Evolutionary conservation across 2,888 invertebrate species (phyloP), one percentile per base, ranked within the genome.

Genomic region (Eledona agricola): DNA sequence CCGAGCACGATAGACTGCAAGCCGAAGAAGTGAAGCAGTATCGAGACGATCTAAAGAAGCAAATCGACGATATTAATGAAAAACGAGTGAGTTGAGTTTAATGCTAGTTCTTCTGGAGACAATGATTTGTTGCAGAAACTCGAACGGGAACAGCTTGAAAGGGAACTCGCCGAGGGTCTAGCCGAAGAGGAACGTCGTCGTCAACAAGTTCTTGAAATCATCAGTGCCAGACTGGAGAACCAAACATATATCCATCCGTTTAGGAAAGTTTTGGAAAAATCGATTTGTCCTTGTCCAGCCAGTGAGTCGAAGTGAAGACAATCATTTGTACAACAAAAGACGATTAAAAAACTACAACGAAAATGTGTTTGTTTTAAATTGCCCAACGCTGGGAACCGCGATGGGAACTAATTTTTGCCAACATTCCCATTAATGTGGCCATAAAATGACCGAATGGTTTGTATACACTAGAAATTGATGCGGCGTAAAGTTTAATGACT

Each of bases 21-120:
- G 45, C 47, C 2, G 62, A 70, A 31, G 70, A 68, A 15, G 59
- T 58, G 15, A 49, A 59, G 9, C 67, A 73, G 47, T 77, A 77
- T 49, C 56, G 71, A 7, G 65, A 72, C 3, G 77, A 77, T 52
- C 58, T 77, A 13, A 60, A 64, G 26, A 66, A 73, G 47, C 78
- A 78, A 60, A 76, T 77, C 23, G 72, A 75, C 45, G 73, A 75
- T 55, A 73, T 72, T 32, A 69, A 70, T 43, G 7, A 64, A 19
- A 46, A 74, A 13, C 70, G 69, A 66, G 77, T 76, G 64, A 64
- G 63, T 4, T n/a, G n/a, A n/a, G n/a, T n/a, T n/a, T n/a, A n/a
- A n/a, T n/a, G n/a, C n/a, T n/a, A n/a, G n/a, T n/a, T n/a, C n/a
- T n/a, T n/a, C n/a, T n/a, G n/a, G n/a, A 28, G n/a, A 22, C 4